A percentile compares a stretch with the other conserved stretches of the same genome.
Conservation (phyloP, 2,797 vertebrate genomes). For the Chelon labrosus region DNA sequence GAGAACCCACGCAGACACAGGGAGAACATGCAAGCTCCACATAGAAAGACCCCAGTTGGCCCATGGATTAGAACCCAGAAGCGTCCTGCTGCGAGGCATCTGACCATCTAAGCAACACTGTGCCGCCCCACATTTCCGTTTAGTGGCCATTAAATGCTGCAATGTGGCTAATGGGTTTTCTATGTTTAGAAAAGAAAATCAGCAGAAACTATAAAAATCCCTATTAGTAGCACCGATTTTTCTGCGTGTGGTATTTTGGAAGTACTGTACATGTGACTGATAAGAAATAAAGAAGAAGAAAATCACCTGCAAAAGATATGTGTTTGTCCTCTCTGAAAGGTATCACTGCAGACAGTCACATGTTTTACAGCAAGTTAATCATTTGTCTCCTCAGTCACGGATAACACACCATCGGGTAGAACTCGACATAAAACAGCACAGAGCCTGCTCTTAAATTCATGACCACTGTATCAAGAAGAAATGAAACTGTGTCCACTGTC, state of each 20-base stretch:
- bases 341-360: too few species aligned
- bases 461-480: not conserved
- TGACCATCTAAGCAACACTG: too few species aligned
- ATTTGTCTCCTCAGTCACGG: not conserved
- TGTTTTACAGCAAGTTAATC: not conserved
- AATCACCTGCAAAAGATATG: too few species aligned
- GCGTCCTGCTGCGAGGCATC: not conserved
- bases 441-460: not conserved
- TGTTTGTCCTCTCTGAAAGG: too few species aligned
- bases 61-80: too few species aligned
- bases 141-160: not conserved
- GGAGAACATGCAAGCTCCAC: too few species aligned
- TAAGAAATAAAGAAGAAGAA: not conserved
- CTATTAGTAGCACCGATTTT: slow-evolving; percentile 10
- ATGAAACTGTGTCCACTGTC: not conserved
- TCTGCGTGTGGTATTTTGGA: too few species aligned
- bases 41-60: too few species aligned
- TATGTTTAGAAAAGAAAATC: too few species aligned
- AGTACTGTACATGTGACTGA: too few species aligned
- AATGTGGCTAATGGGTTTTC: not conserved
- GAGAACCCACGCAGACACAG: too few species aligned
- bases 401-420: too few species aligned
- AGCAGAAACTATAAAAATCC: slow-evolving; percentile 12
- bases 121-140: not conserved
- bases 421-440: not conserved